Conservation (phyloP, 2,888 invertebrate genomes). For the Glomeris marginata region DNA sequence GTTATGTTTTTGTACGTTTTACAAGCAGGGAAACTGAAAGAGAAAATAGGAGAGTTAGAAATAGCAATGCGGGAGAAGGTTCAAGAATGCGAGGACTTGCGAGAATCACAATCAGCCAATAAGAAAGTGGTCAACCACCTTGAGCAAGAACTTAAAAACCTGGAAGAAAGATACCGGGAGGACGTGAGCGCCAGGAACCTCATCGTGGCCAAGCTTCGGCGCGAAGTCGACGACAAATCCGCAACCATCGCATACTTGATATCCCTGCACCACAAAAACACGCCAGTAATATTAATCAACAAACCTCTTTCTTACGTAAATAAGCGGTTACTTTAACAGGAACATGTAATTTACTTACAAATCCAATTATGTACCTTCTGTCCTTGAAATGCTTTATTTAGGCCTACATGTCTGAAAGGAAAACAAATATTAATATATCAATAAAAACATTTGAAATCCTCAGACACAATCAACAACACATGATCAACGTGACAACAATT, state of each 20-base stretch:
- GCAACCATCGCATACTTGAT: constrained; percentile 1
- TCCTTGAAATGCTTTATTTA: no score
- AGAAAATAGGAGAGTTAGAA: not conserved
- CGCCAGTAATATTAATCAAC: no score
- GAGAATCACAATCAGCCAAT: not conserved
- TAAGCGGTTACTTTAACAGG: no score
- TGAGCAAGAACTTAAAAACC: not conserved
- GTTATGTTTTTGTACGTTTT: not conserved
- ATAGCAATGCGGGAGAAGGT: not conserved
- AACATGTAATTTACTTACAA: no score
- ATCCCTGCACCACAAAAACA: not conserved
- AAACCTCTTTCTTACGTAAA: no score
- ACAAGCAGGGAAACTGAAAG: constrained; percentile 1
- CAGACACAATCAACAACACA: no score
- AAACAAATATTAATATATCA: no score
- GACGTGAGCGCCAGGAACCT: constrained; percentile 11
- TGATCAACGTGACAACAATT: no score
- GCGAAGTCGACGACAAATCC: constrained; percentile 10
- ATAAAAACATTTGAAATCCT: no score
- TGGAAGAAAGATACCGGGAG: constrained; percentile 9
- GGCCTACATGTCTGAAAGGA: no score
- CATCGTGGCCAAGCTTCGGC: constrained; percentile 4
- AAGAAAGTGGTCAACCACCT: constrained; percentile 1
- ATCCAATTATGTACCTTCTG: no score
- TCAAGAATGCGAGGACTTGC: not conserved